phyloP scores from a whole-genome alignment of 2,888 invertebrate genomes.

The Cosmia trapezina region DNA sequence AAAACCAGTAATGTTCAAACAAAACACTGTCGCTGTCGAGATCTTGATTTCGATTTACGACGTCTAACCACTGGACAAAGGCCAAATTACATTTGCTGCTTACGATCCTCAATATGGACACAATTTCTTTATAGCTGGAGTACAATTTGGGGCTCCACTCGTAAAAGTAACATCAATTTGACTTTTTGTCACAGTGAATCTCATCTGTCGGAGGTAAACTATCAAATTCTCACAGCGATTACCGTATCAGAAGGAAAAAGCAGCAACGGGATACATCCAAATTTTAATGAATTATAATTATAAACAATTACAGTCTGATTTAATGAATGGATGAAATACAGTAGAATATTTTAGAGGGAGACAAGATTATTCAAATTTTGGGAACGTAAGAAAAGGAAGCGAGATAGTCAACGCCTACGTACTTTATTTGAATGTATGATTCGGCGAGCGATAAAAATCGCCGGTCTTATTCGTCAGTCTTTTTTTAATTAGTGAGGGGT shows the following conservation, averaged over 20 bases:
- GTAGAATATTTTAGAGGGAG: constrained; percentile 77
- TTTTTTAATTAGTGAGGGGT: constrained; percentile 90
- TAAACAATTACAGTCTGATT: constrained; percentile 87
- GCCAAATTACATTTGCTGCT: constrained; percentile 60
- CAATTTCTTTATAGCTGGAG: constrained; percentile 47
- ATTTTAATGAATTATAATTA: constrained; percentile 89
- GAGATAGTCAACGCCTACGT: constrained; percentile 86
- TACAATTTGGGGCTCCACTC: constrained; percentile 37
- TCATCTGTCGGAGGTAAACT: constrained; percentile 75
- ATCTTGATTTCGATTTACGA: constrained; percentile 84
- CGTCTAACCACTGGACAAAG: constrained; percentile 68
- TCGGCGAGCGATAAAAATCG: constrained; percentile 90
- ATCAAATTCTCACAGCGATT: constrained; percentile 85
- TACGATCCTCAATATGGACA: constrained; percentile 42
- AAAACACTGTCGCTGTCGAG: constrained; percentile 81
- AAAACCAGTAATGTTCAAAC: constrained; percentile 87
- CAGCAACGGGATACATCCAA: constrained; percentile 78
- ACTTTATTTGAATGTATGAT: constrained; percentile 86
- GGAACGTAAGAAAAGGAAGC: constrained; percentile 78
- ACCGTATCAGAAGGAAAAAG: constrained; percentile 80
- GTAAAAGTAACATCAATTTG: constrained; percentile 14
- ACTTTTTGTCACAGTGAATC: constrained; percentile 49
- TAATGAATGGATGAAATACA: constrained; percentile 84
- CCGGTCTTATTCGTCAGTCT: constrained; percentile 89
- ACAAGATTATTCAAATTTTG: constrained; percentile 65